Evolutionary conservation across 2,113 vertebrate genomes (phyloP).

Genomic region (Suncus etruscus): DNA sequence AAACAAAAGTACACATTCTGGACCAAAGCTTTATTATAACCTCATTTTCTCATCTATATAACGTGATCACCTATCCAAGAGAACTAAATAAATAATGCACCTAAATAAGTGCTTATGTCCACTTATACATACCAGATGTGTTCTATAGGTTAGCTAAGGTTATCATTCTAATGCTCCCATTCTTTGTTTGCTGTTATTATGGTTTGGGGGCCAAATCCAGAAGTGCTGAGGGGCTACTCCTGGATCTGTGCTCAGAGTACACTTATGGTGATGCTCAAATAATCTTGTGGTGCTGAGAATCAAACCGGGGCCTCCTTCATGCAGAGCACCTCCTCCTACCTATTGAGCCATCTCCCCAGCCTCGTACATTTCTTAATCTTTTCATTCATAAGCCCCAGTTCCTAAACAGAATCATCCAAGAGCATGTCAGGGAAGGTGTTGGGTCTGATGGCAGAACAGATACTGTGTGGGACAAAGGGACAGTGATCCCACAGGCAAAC

Average conservation of each 20-base stretch:
- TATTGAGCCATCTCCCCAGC: too few relatives aligned
- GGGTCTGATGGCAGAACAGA: neutral
- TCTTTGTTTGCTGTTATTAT: too few relatives aligned
- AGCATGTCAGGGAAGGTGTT: neutral
- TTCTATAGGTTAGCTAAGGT: neutral
- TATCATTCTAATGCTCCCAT: neutral
- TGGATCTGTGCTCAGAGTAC: too few relatives aligned
- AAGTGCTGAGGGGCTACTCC: too few relatives aligned
- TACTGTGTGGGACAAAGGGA: too few relatives aligned
- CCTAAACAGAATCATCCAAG: neutral
- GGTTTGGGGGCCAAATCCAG: too few relatives aligned
- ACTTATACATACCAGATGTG: neutral
- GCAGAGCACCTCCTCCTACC: too few relatives aligned
- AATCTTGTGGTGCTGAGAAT: too few relatives aligned
- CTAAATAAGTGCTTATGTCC: neutral
- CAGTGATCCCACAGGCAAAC: neutral
- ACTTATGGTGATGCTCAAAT: too few relatives aligned
- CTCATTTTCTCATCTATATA: slow-evolving; percentile 33
- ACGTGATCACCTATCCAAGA: neutral
- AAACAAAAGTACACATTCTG: neutral
- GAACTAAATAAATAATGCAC: neutral
- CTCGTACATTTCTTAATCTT: too few relatives aligned
- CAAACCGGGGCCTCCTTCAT: too few relatives aligned
- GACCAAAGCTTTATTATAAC: neutral
- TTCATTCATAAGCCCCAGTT: neutral